Conservation (phyloP, 2,113 vertebrate species). For the Addax nasomaculatus region DNA sequence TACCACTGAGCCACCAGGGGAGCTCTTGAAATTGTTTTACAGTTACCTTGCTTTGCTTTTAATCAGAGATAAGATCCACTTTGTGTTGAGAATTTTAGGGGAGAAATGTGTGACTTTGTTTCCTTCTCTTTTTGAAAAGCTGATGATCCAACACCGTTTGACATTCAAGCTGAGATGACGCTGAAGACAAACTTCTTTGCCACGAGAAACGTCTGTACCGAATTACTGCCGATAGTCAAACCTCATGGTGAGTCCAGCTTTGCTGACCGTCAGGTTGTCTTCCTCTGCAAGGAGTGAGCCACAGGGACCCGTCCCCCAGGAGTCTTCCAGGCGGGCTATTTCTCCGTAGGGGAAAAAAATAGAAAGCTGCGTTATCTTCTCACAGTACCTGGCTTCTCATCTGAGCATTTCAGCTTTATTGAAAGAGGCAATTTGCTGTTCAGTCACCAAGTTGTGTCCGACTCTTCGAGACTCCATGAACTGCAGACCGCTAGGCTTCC, state of each 20-base stretch:
- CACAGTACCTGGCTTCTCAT: neutral
- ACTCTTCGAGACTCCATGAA: neutral
- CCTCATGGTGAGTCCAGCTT: constrained; percentile 84
- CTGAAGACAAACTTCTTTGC: constrained; percentile 94
- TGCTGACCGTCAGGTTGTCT: fast-evolving
- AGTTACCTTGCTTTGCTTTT: neutral
- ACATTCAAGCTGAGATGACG: constrained; percentile 88
- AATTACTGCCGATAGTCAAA: constrained; percentile 92
- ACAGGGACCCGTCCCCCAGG: fast-evolving
- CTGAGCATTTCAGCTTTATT: neutral
- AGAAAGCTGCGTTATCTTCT: neutral
- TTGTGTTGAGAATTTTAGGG: neutral
- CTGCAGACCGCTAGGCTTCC: neutral
- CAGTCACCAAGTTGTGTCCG: neutral
- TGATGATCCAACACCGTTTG: constrained; percentile 85
- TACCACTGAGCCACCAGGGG: neutral
- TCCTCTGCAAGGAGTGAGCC: neutral
- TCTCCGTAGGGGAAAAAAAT: neutral
- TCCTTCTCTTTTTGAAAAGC: constrained; percentile 68
- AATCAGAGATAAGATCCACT: neutral
- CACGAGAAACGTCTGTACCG: constrained; percentile 88
- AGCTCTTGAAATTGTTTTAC: neutral
- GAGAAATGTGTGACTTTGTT: neutral
- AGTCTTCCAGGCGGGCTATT: neutral
- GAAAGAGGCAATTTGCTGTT: neutral